Conservation (phyloP, 2,888 invertebrate genomes). For the Agrotis segetum region DNA sequence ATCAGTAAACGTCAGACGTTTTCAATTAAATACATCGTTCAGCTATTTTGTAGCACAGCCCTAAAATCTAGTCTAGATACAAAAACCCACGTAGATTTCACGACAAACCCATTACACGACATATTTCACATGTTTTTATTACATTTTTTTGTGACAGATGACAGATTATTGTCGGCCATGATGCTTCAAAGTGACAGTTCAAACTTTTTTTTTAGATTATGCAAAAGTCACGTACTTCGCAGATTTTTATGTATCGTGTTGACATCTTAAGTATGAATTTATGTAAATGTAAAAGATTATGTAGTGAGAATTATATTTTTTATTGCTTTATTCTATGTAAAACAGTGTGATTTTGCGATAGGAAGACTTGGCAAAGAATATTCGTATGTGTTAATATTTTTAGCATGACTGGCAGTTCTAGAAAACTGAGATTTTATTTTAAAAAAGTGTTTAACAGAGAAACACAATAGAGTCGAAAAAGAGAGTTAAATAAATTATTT, state of each 20-base stretch:
- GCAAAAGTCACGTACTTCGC: slow-evolving; percentile 46
- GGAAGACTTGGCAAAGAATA: slow-evolving; percentile 9
- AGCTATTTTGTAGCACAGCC: slow-evolving; percentile 13
- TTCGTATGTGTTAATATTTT: neutral
- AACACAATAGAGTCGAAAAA: too few relatives aligned
- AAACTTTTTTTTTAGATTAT: slow-evolving; percentile 47
- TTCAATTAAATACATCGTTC: neutral
- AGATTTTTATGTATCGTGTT: slow-evolving; percentile 46
- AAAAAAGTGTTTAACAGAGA: too few relatives aligned
- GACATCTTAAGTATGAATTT: slow-evolving; percentile 50
- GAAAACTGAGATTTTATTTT: neutral
- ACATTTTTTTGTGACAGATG: slow-evolving; percentile 54
- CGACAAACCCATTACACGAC: slow-evolving; percentile 45
- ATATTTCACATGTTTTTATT: slow-evolving; percentile 51
- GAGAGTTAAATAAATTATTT: too few relatives aligned
- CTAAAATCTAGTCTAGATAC: slow-evolving; percentile 44
- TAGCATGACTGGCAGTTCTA: neutral
- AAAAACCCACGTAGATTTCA: slow-evolving; percentile 45
- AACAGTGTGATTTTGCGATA: slow-evolving; percentile 11
- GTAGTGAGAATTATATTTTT: slow-evolving; percentile 51
- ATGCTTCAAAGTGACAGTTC: slow-evolving; percentile 47
- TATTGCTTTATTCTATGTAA: slow-evolving; percentile 38
- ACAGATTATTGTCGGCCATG: slow-evolving; percentile 52
- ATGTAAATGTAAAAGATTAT: slow-evolving; percentile 47
- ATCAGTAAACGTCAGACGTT: slow-evolving; percentile 22